A percentile compares a stretch with the other conserved stretches of the same genome.
Conservation (phyloP, 1,140 invertebrate genomes). For the Oncopeltus fasciatus region DNA sequence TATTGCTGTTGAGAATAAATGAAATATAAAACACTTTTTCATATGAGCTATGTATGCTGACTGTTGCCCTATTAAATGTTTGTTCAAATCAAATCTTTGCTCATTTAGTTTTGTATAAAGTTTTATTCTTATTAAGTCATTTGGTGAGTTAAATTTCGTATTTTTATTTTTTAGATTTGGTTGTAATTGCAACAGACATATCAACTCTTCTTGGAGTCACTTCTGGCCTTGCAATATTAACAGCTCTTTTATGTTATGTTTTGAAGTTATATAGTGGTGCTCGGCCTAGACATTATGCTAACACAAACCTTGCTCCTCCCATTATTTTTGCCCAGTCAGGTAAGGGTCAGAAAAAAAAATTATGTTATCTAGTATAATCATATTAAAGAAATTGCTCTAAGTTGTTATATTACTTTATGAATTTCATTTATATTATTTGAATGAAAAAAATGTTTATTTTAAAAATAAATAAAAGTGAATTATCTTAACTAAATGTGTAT, state of each 20-base stretch:
- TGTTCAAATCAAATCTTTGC: not conserved
- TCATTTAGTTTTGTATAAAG: not conserved
- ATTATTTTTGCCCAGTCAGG: constrained; percentile 68
- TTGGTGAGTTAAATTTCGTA: not conserved
- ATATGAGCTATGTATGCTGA: no score
- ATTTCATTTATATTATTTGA: no score
- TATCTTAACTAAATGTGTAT: no score
- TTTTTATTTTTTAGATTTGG: constrained; percentile 43
- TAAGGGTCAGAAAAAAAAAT: no score
- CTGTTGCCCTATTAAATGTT: not conserved
- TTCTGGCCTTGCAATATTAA: constrained; percentile 66
- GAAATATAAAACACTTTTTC: no score
- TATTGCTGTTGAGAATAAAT: no score
- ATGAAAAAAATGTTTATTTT: no score
- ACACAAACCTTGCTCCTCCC: constrained; percentile 63
- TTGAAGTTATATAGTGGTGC: constrained; percentile 59
- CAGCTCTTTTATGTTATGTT: constrained; percentile 70
- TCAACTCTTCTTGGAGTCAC: constrained; percentile 65
- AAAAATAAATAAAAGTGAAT: no score
- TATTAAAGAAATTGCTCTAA: no score
- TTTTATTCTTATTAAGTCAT: not conserved
- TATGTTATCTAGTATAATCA: no score
- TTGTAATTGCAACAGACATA: constrained; percentile 63
- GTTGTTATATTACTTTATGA: no score
- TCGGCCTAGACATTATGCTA: constrained; percentile 58